A percentile compares a stretch with the other conserved stretches of the same genome.
phyloP scores from a whole-genome alignment of 2,113 vertebrate species.

The Lycocorax pyrrhopterus region DNA sequence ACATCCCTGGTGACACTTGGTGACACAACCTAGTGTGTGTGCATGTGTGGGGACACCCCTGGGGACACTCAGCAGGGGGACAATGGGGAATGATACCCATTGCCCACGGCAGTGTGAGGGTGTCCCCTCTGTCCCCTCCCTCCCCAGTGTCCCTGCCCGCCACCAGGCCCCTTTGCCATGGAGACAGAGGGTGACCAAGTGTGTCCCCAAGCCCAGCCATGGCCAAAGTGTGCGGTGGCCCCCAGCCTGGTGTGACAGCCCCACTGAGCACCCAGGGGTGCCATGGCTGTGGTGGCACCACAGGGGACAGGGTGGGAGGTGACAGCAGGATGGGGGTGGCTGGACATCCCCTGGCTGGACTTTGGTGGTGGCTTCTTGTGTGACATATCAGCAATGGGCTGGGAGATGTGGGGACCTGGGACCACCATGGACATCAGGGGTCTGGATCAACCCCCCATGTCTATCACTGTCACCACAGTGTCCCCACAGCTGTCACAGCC shows the following conservation, averaged over 20 bases:
- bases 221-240: fast-evolving
- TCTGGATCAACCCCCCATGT: neutral
- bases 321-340: neutral
- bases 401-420: neutral
- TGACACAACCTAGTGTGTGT: neutral
- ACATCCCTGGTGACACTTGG: neutral
- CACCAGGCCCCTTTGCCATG: neutral
- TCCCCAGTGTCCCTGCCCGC: fast-evolving
- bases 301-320: neutral
- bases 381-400: fast-evolving
- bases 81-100: neutral
- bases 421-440: neutral
- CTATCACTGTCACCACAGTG: neutral
- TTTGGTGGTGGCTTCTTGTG: fast-evolving
- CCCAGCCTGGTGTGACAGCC: neutral
- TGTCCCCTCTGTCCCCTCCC: neutral
- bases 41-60: neutral
- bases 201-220: neutral
- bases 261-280: neutral
- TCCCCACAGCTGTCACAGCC: neutral
- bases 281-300: neutral
- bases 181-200: neutral
- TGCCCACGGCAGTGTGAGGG: fast-evolving
- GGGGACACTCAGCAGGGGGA: neutral
- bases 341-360: neutral